phyloP scores from a whole-genome alignment of 2,113 vertebrate genomes.

The Stegastes partitus region DNA sequence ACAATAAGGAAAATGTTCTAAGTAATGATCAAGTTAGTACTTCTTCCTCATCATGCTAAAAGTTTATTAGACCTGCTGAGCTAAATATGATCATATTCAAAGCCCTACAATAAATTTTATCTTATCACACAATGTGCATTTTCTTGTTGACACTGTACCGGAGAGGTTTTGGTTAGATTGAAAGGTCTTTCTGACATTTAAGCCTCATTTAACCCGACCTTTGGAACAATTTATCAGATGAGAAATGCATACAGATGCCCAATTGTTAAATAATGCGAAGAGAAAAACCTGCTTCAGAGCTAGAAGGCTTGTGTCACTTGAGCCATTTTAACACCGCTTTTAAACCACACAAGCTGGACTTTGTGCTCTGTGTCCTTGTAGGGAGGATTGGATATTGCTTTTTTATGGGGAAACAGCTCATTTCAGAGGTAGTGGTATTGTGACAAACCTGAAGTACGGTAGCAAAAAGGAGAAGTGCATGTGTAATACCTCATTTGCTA shows the following conservation, averaged over 20 bases:
- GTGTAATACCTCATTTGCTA: conserved; percentile 40
- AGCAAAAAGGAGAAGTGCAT: conserved; percentile 49
- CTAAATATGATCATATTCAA: background rate
- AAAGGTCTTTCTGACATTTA: background rate
- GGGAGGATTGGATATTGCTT: background rate
- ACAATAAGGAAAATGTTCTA: background rate
- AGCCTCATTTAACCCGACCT: background rate
- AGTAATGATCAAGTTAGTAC: background rate
- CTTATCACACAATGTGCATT: background rate
- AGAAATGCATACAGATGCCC: background rate
- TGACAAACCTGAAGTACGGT: background rate
- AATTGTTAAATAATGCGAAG: background rate
- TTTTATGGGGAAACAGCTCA: conserved; percentile 11
- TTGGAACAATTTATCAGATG: no score
- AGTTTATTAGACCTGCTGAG: background rate
- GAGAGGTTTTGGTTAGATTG: background rate
- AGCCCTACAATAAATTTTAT: background rate
- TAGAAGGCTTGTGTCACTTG: background rate
- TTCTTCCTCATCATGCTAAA: background rate
- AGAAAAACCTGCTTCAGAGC: background rate
- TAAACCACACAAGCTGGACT: background rate
- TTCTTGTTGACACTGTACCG: background rate
- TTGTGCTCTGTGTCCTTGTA: background rate
- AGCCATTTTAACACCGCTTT: background rate
- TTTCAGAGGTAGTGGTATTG: conserved; percentile 8